A percentile compares a stretch with the other conserved stretches of the same genome.
phyloP scores from a whole-genome alignment of 1,140 invertebrate species.

The Drosophila azteca region DNA sequence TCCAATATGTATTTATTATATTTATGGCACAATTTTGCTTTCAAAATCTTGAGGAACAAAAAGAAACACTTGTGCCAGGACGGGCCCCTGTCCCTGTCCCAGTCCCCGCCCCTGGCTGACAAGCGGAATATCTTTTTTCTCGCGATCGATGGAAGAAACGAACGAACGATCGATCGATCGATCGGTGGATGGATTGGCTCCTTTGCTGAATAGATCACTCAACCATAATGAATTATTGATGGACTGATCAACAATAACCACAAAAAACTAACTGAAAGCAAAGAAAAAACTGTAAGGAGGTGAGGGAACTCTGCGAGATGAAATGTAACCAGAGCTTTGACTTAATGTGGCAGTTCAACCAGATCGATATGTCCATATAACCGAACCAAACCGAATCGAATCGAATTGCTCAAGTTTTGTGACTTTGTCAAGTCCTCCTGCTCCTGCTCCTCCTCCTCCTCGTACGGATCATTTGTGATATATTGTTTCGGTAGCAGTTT shows the following conservation, averaged over 20 bases:
- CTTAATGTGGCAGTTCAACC: constrained; percentile 52
- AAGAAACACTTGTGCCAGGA: constrained; percentile 63
- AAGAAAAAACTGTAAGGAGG: neutral
- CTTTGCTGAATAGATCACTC: constrained; percentile 71
- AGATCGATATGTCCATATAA: constrained; percentile 45
- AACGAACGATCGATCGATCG: constrained; percentile 23
- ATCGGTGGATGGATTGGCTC: constrained; percentile 21
- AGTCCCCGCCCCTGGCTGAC: constrained; percentile 46
- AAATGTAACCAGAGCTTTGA: constrained; percentile 55
- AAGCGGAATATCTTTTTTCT: constrained; percentile 81
- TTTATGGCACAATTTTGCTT: constrained; percentile 78
- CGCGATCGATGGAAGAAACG: constrained; percentile 46
- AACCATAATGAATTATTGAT: constrained; percentile 78
- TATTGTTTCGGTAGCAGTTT: constrained; percentile 82
- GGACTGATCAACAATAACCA: constrained; percentile 40
- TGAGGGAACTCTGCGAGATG: constrained; percentile 17
- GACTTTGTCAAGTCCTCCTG: constrained; percentile 49
- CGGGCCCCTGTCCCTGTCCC: constrained; percentile 2
- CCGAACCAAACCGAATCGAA: constrained; percentile 6
- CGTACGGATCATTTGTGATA: constrained; percentile 62
- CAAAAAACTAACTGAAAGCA: constrained; percentile 14
- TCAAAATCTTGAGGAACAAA: constrained; percentile 40
- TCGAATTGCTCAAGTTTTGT: constrained; percentile 26
- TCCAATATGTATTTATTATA: constrained; percentile 69
- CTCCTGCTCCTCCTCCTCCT: constrained; percentile 6